Percentiles rank a stretch among this genome's conserved stretches.
Conservation (phyloP, 2,888 invertebrate species). For the Busseola fusca region DNA sequence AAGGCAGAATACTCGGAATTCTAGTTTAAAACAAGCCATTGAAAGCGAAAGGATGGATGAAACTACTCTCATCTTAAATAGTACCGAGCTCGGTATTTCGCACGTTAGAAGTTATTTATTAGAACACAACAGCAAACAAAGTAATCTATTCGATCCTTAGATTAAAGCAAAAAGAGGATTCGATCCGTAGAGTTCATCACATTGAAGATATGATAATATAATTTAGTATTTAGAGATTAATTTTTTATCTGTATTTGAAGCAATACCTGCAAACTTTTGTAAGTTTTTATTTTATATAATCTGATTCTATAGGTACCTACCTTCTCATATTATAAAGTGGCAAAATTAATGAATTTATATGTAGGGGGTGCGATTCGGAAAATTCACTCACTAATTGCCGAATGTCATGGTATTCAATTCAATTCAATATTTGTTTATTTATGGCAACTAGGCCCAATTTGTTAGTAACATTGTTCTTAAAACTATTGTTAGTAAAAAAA, state of each 20-base stretch:
- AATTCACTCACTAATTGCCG: too few species aligned
- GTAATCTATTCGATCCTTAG: slow-evolving; percentile 36
- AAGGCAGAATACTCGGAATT: background rate
- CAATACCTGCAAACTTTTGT: background rate
- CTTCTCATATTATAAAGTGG: too few species aligned
- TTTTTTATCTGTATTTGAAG: slow-evolving; percentile 1
- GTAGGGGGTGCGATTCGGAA: too few species aligned
- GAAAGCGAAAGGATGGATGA: slow-evolving; percentile 25
- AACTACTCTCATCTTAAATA: slow-evolving; percentile 17
- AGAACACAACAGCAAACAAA: slow-evolving; percentile 34
- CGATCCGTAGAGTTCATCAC: slow-evolving; percentile 12
- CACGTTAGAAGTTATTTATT: slow-evolving; percentile 10
- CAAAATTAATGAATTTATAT: too few species aligned
- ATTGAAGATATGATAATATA: background rate
- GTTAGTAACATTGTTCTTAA: too few species aligned
- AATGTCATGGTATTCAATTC: too few species aligned
- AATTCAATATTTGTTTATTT: too few species aligned
- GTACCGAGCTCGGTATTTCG: slow-evolving; percentile 24
- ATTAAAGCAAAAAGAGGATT: too few species aligned
- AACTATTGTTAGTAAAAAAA: too few species aligned
- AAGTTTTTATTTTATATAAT: background rate
- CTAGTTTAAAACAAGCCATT: slow-evolving; percentile 8
- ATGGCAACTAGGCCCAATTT: too few species aligned
- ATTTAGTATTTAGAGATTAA: too few species aligned
- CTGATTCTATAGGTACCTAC: too few species aligned